Evolutionary conservation across 30 jellyfish, hydroid and myxozoan genomes (phyloP).

Genomic region (Hydra vulgaris): DNA sequence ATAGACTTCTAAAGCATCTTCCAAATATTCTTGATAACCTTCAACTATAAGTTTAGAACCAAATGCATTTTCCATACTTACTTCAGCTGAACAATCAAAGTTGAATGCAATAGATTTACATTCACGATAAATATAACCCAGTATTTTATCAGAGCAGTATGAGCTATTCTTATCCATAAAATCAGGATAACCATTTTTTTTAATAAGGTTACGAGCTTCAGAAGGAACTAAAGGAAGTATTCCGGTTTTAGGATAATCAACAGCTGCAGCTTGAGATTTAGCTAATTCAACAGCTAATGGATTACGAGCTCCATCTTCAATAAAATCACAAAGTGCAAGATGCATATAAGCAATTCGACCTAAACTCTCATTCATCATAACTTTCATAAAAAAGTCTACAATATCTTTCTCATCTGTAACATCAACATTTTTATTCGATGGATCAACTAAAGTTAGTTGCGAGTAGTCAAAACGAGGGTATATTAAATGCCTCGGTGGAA

Average conservation of each 20-base stretch:
- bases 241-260: constrained; percentile 81
- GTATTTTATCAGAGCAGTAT: constrained; percentile 45
- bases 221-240: constrained; percentile 46
- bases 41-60: constrained; percentile 42
- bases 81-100: constrained; percentile 32
- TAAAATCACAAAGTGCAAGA: constrained; percentile 46
- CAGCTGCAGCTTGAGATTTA: constrained; percentile 70
- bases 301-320: constrained; percentile 63
- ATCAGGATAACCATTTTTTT: constrained; percentile 53
- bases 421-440: too few relatives aligned
- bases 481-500: constrained; percentile 14
- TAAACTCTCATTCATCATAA: constrained; percentile 38
- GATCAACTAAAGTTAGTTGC: constrained; percentile 27
- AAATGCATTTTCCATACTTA: constrained; percentile 12
- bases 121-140: constrained; percentile 54
- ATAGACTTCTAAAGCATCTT: constrained; percentile 40
- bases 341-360: constrained; percentile 72
- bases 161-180: constrained; percentile 55
- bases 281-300: constrained; percentile 52
- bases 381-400: constrained; percentile 31
- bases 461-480: constrained; percentile 33
- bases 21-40: constrained; percentile 38
- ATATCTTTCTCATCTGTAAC: constrained; percentile 19
- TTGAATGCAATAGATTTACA: constrained; percentile 55
- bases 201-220: constrained; percentile 18